phyloP scores from a whole-genome alignment of 2,113 vertebrate species.

The Gracilinanus agilis region DNA sequence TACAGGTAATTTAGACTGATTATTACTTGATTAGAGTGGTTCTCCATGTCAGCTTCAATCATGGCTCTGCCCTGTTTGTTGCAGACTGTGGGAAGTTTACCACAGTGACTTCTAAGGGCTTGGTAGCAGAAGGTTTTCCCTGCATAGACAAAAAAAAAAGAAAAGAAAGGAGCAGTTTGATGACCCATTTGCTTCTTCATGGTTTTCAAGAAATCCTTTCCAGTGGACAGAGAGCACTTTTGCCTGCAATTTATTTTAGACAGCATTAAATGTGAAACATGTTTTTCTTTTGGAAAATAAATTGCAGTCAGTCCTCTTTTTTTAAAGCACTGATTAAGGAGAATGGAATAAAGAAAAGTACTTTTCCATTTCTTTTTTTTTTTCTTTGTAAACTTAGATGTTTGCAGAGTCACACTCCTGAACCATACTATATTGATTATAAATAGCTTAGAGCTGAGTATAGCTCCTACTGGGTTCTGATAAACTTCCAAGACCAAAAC shows the following conservation, averaged over 20 bases:
- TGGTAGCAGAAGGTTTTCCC: constrained; percentile 64
- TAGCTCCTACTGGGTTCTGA: constrained; percentile 25
- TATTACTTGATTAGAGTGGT: constrained; percentile 81
- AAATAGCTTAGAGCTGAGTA: constrained; percentile 50
- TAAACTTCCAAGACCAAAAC: constrained; percentile 26
- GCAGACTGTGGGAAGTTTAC: constrained; percentile 51
- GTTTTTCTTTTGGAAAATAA: constrained; percentile 54
- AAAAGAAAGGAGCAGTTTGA: constrained; percentile 58
- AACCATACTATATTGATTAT: constrained; percentile 42
- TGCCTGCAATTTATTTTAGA: not conserved
- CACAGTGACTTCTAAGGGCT: constrained; percentile 67
- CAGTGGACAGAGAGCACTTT: not conserved
- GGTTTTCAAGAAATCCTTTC: constrained; percentile 47
- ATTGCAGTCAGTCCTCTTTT: constrained; percentile 11
- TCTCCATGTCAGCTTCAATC: constrained; percentile 77
- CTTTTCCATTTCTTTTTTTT: constrained; percentile 23
- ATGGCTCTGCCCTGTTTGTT: constrained; percentile 53
- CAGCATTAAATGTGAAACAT: constrained; percentile 47
- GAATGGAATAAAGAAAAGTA: constrained; percentile 53
- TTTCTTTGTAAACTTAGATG: constrained; percentile 11
- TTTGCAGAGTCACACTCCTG: constrained; percentile 36
- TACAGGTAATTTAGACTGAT: constrained; percentile 74
- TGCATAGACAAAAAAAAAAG: constrained; percentile 40
- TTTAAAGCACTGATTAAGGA: not conserved
- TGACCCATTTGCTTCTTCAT: constrained; percentile 44